Conservation (phyloP, 2,888 invertebrate species). For the Melieria crassipennis region DNA sequence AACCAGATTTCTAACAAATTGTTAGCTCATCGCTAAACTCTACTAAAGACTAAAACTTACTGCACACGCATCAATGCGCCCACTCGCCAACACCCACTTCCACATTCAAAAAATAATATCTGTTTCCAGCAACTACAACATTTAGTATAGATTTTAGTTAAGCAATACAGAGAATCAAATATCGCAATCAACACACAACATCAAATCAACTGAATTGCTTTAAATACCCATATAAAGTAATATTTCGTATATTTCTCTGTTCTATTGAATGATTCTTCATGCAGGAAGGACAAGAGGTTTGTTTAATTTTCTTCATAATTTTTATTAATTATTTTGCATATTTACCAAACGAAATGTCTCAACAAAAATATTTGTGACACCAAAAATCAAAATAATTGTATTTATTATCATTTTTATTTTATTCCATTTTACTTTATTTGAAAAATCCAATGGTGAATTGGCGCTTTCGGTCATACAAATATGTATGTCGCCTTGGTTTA, state of each 20-base stretch:
- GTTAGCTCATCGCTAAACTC: no score
- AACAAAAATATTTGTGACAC: not conserved
- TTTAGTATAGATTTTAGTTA: no score
- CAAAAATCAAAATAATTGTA: conserved; percentile 4
- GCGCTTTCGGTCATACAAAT: not conserved
- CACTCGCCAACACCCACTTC: no score
- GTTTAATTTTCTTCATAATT: conserved; percentile 63
- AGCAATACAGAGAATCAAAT: no score
- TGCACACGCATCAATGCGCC: no score
- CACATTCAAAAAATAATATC: no score
- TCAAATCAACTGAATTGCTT: no score
- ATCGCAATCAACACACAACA: no score
- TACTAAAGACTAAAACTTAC: no score
- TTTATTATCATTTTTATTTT: conserved; percentile 5
- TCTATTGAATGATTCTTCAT: conserved; percentile 45
- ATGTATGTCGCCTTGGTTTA: no score
- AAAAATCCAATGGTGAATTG: conserved; percentile 22
- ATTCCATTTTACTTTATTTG: conserved; percentile 6
- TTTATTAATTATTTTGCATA: conserved; percentile 49
- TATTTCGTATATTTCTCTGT: conserved; percentile 52
- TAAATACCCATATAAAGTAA: conserved; percentile 38
- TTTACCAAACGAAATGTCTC: not conserved
- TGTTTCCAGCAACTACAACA: no score
- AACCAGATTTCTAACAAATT: no score
- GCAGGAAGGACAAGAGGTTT: conserved; percentile 73